Base-by-base conservation (phyloP, 2,113 vertebrate genomes). In the Apteryx mantelli region DNA sequence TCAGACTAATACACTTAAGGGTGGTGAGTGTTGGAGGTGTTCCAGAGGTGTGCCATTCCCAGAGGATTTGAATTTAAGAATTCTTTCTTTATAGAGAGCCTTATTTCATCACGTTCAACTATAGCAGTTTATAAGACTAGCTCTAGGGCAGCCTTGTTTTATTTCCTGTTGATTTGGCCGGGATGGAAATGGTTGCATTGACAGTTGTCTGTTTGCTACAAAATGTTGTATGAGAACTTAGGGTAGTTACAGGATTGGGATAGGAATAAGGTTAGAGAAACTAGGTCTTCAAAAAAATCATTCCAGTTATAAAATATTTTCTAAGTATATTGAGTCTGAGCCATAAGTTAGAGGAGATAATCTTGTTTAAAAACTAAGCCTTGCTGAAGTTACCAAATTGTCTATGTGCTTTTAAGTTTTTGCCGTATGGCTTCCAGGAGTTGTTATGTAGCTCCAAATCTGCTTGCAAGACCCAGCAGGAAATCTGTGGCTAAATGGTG, bases 371-470 rank as follows among this genome's bases (percentile, higher is more conserved):
- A 66, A 92, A 25, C 8, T 13, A 26, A 92, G 7, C 13, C 40
- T 91, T 74, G n/a, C 32, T 25, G 32, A 63, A 76, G 69, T 63
- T 78, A 78, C 77, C n/a, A 71, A 83, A 60, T 52, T 55, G 28
- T 66, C 91, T 85, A 71, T 56, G 34, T 76, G 55, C 74, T 71
- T 76, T 56, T 17, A 73, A 68, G 85, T 65, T 88, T 79, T 89
- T 5, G 8, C 34, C 3, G 3, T 66, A 5, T 69, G 56, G 89
- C 63, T 94, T 92, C 61, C 8, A 53, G 30, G 78, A 85, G n/a
- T 44, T 82, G 78, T 92, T 93, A 46, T 58, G 64, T 58, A 89
- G 64, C 82, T 89, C 74, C 50, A 79, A 87, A 93, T 91, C 63
- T 95, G 78, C 61, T 78, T 80, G 75, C 40, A 79, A 88, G 58